These are phyloP conservation scores for Oxygymnocypris stewartii DNA, from an alignment of 2,113 vertebrate genomes.

Conservation along the genomic window DNA sequence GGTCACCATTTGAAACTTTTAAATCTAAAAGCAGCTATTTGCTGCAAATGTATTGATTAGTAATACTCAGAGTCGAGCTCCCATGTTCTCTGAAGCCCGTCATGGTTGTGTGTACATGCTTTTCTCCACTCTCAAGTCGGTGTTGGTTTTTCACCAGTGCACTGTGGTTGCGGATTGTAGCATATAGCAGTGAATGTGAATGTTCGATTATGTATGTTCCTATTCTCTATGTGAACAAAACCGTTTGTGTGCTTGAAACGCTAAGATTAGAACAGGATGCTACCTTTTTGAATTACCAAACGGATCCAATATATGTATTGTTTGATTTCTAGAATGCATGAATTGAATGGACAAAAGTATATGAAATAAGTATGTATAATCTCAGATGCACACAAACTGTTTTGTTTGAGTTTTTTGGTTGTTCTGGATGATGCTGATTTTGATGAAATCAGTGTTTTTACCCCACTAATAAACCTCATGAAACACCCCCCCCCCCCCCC, in stretches of 20 bases:
- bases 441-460: constrained; percentile 24
- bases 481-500: constrained; percentile 53
- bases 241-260: constrained; percentile 71
- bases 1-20: neutral
- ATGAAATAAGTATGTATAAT: neutral
- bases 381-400: constrained; percentile 70
- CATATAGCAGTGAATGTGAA: constrained; percentile 66
- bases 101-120: constrained; percentile 74
- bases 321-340: neutral
- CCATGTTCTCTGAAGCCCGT: constrained; percentile 69
- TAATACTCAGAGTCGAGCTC: constrained; percentile 72
- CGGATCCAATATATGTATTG: neutral
- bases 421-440: constrained; percentile 47
- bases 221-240: constrained; percentile 60
- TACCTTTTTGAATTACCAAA: neutral
- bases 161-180: constrained; percentile 71
- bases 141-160: constrained; percentile 70
- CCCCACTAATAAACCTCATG: constrained; percentile 36
- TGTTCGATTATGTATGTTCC: constrained; percentile 56
- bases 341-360: constrained; percentile 8
- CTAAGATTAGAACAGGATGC: neutral
- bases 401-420: constrained; percentile 59
- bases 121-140: constrained; percentile 68
- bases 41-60: neutral
- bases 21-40: neutral